Evolutionary conservation across 23 tunicate species (phyloP), one percentile per base, ranked within the genome.

Genomic region (Botrylloides violaceus): DNA sequence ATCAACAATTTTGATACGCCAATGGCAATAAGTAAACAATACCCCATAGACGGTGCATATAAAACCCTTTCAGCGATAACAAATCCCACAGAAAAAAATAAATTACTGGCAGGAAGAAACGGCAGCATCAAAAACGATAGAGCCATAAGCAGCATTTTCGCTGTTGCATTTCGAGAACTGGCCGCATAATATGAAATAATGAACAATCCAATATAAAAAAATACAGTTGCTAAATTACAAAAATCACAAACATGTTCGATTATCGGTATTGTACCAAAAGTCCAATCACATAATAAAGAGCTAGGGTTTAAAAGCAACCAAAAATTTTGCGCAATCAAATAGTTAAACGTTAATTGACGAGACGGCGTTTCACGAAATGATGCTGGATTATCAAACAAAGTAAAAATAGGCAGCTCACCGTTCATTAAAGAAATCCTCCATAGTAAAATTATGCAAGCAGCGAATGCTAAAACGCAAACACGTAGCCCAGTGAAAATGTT

Each of bases 101-200:
- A 43, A 76, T 95, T 95, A 9, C 90, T 81, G 18, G 99, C 91
- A 35, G 99, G 99, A 12, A 95, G 71, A 75, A 95, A 95, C n/a
- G 96, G 64, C 56, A 84, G 78, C 19, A 77, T 62, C 27, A 80
- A 49, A 20, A 95, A 37, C 28, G 82, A 72, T 1, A 95, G 23
- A 50, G 68, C 70, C 49, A 87, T 39, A 6, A 76, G 28, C 9
- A 59, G 4, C n/a, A 87, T 4, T 58, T 80, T 87, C 23, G 73
- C 34, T 3, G 22, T 32, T 43, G 62, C 32, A 36, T 26, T 66
- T 35, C 60, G 72, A 21, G 20, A 27, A 49, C 76, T 79, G 29
- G 64, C 61, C 6, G 75, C 75, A 53, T 19, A 49, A 25, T 37
- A 66, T 35, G 86, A 77, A 26, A 83, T 26, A 0, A 36, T 12